A percentile compares a stretch with the other conserved stretches of the same genome.
Conservation (phyloP, 2,113 vertebrate species). For the Mastomys natalensis region DNA sequence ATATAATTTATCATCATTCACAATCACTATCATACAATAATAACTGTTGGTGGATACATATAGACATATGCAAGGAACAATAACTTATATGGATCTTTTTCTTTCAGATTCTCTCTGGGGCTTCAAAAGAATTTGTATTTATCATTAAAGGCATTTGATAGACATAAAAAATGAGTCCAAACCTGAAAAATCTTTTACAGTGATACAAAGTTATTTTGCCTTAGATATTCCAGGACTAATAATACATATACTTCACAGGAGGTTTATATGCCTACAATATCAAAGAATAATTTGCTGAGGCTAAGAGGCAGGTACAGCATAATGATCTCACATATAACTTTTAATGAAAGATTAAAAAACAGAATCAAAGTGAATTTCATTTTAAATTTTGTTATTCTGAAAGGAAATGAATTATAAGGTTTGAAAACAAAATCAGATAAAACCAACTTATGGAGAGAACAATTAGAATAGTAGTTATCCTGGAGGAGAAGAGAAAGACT, state of each 20-base stretch:
- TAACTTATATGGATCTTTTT: constrained; percentile 34
- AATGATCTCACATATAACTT: constrained; percentile 18
- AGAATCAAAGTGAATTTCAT: constrained; percentile 62
- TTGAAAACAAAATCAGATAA: constrained; percentile 67
- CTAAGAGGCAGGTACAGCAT: background rate
- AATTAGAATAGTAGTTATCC: constrained; percentile 36
- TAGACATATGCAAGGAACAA: background rate
- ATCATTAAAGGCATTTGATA: constrained; percentile 18
- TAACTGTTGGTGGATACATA: constrained; percentile 51
- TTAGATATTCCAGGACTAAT: constrained; percentile 28
- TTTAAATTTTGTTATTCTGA: constrained; percentile 52
- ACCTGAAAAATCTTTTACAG: constrained; percentile 33
- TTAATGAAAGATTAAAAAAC: constrained; percentile 55
- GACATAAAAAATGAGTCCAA: constrained; percentile 43
- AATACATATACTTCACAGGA: constrained; percentile 33
- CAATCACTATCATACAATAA: constrained; percentile 30
- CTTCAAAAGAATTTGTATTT: constrained; percentile 57
- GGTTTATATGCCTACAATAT: background rate
- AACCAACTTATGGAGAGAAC: constrained; percentile 35
- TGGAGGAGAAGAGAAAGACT: background rate
- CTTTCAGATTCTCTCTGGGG: constrained; percentile 39
- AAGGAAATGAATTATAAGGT: constrained; percentile 56
- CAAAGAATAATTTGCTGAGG: constrained; percentile 49
- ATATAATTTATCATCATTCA: constrained; percentile 49
- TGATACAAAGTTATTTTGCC: background rate